These are phyloP conservation scores for Onchidella celtica DNA, from an alignment of 2,888 invertebrate species.

Conservation along the genomic window DNA sequence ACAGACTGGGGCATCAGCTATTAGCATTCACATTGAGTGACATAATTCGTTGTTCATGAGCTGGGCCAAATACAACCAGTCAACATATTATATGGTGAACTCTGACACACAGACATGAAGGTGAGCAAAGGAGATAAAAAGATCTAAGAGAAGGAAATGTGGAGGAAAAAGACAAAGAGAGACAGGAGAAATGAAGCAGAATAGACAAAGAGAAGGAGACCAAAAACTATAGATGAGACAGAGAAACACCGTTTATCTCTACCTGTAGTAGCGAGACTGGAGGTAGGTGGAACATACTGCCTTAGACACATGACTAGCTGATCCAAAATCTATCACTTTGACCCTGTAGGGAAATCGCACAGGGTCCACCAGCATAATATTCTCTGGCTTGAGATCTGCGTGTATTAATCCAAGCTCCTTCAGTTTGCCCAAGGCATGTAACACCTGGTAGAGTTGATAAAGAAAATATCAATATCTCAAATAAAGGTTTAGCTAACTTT, in stretches of 20 bases:
- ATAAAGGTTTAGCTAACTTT: background rate
- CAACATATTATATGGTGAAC: too few relatives aligned
- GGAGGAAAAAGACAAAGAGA: constrained; percentile 42
- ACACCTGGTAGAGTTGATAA: constrained; percentile 82
- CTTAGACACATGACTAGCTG: constrained; percentile 99
- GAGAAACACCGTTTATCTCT: constrained; percentile 48
- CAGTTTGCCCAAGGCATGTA: constrained; percentile 89
- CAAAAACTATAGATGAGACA: background rate
- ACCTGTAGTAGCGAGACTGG: constrained; percentile 98
- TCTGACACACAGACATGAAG: too few relatives aligned
- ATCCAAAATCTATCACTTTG: constrained; percentile 99
- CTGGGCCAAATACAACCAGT: too few relatives aligned
- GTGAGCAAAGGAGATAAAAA: too few relatives aligned
- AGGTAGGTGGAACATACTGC: constrained; percentile 99
- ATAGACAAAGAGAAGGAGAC: background rate
- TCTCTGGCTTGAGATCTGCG: constrained; percentile 99
- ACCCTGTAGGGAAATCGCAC: constrained; percentile 98
- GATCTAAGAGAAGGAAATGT: constrained; percentile 24
- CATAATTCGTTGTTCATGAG: too few relatives aligned
- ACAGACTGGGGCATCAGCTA: too few relatives aligned
- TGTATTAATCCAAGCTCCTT: constrained; percentile 99
- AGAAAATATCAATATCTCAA: background rate
- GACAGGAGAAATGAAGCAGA: constrained; percentile 24
- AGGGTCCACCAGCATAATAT: constrained; percentile 99
- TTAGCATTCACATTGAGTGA: too few relatives aligned